Evolutionary conservation across 2,113 vertebrate species (phyloP).

Genomic region (Cricetomys ansorgei): DNA sequence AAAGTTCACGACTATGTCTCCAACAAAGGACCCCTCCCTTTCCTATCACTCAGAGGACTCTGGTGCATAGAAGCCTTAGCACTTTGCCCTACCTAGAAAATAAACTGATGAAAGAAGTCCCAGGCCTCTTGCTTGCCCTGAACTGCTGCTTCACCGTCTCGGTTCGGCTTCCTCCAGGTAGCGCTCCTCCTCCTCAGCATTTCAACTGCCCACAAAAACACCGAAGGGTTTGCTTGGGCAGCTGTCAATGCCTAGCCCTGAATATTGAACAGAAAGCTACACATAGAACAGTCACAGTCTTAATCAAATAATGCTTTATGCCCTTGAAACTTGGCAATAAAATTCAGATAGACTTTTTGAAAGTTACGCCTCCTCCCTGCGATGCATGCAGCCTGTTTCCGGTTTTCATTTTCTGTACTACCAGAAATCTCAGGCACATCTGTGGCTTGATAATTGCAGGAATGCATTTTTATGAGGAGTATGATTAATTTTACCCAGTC

Average conservation of each 20-base stretch:
- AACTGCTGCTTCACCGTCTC: neutral
- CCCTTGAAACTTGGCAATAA: constrained; percentile 55
- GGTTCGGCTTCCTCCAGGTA: neutral
- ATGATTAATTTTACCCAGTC: constrained; percentile 46
- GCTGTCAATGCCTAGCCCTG: neutral
- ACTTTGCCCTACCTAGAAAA: neutral
- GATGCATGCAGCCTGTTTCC: constrained; percentile 41
- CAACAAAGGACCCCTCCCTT: neutral
- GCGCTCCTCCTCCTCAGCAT: neutral
- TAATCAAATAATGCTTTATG: constrained; percentile 67
- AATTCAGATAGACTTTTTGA: constrained; percentile 64
- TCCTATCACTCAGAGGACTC: neutral
- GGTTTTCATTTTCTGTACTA: constrained; percentile 51
- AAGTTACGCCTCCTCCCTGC: constrained; percentile 4
- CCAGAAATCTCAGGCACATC: neutral
- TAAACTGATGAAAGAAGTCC: neutral
- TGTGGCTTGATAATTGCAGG: neutral
- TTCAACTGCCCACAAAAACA: neutral
- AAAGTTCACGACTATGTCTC: neutral
- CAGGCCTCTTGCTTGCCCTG: neutral
- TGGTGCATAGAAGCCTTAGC: neutral
- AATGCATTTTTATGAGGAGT: constrained; percentile 30
- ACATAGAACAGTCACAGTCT: constrained; percentile 16
- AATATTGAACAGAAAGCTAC: constrained; percentile 47
- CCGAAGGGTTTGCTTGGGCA: neutral